Percentiles rank a stretch among this genome's conserved stretches.
These are phyloP conservation scores for Anguilla japonica DNA, from an alignment of 2,113 vertebrate species.

Conservation along the genomic window DNA sequence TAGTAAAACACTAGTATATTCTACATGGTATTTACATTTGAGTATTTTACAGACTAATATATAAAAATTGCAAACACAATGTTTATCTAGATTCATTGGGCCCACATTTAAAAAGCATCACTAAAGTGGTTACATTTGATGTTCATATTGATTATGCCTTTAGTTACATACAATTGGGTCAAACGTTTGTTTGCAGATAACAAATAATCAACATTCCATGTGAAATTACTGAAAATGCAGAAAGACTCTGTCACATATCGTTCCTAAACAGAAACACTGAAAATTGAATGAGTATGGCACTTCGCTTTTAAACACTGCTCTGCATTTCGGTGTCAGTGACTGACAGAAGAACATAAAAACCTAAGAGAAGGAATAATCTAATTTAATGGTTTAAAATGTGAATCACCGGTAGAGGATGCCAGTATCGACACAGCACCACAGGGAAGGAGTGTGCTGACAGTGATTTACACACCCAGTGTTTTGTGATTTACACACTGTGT, in stretches of 20 bases:
- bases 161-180: not conserved
- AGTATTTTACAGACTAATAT: not conserved
- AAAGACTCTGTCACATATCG: not conserved
- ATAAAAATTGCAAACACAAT: not conserved
- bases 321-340: not conserved
- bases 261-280: not conserved
- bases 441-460: not conserved
- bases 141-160: not conserved
- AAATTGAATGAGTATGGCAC: not conserved
- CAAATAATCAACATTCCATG: not conserved
- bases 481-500: too few species aligned
- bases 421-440: not conserved
- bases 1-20: too few species aligned
- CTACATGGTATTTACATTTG: not conserved
- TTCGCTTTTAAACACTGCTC: not conserved
- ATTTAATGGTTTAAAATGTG: too few species aligned
- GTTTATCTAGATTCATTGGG: not conserved
- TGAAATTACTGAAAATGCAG: not conserved
- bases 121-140: not conserved
- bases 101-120: not conserved
- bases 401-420: too few species aligned
- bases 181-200: not conserved
- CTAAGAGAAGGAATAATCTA: not conserved
- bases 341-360: not conserved
- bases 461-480: too few species aligned